Evolutionary conservation across 2,888 invertebrate species (phyloP), one percentile per base, ranked within the genome.

Genomic region (Notodonta ziczac): DNA sequence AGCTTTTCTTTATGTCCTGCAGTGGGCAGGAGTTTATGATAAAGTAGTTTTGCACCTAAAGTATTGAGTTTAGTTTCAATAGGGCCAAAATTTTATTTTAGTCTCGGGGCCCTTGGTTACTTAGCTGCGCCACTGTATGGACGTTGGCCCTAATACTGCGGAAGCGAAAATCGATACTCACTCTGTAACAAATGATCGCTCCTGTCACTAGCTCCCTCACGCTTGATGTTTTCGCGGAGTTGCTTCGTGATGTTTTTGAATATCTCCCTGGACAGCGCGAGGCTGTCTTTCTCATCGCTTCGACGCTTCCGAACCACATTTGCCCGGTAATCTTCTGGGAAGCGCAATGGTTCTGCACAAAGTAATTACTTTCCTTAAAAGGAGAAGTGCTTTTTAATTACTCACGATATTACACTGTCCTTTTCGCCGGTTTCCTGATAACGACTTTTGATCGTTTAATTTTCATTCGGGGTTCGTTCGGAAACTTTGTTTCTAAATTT

Each of bases 211-310:
- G 90, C 86, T 67, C 91, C 91, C 77, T 94, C 94, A 65, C 88
- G 86, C 72, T 88, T 89, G 83, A 94, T 93, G 79, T 90, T 94
- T 82, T 94, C 93, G 44, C 93, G 86, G 40, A 94, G 88, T 70
- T 94, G 93, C 82, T 93, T 91, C 63, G 92, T 92, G 85, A 94
- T 93, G 77, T 94, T 94, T 79, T 91, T 89, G 84, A 94, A 94
- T 86, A 94, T 94, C 76, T 94, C 93, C 70, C 91, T 87, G 69
- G 94, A 94, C 75, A 94, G 78, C 57, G 94, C 93, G 65, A 94
- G 88, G 72, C 89, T 91, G 78, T 93, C 93, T 73, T 86, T 91
- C 62, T 90, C 91, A 74, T 90, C 89, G 76, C 88, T 89, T 67
- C 90, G 86, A 59, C 90, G 88, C 60, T 87, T 86, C 59, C 90